Evolutionary conservation across 2,797 vertebrate genomes (phyloP).

Genomic region (Characodon lateralis): DNA sequence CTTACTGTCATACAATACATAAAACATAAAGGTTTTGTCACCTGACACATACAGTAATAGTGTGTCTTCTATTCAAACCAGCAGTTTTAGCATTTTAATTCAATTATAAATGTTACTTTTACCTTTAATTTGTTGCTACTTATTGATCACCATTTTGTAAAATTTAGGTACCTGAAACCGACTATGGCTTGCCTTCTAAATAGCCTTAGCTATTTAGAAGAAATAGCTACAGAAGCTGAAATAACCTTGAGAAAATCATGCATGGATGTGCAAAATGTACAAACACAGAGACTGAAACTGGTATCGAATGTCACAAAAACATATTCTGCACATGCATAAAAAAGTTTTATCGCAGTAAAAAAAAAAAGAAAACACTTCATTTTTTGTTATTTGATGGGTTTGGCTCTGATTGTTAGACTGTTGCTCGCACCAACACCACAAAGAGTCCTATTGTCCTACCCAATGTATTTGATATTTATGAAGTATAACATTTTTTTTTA

Average conservation of each 20-base stretch:
- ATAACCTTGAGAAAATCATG: not conserved
- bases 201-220: no score
- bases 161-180: no score
- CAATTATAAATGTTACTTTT: no score
- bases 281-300: no score
- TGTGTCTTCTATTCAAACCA: no score
- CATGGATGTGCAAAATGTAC: not conserved
- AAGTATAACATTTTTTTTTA: not conserved
- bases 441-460: not conserved
- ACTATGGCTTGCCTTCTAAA: no score
- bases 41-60: not conserved
- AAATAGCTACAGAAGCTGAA: no score
- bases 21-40: not conserved
- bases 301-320: not conserved
- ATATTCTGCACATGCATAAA: not conserved
- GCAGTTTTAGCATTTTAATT: no score
- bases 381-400: not conserved
- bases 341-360: no score
- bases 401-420: not conserved
- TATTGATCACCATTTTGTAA: no score
- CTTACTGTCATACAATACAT: not conserved
- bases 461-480: not conserved
- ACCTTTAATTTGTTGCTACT: no score
- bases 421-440: not conserved
- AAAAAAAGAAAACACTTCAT: not conserved